Base-by-base conservation (phyloP, 2,113 vertebrate species). In the Lycocorax pyrrhopterus region DNA sequence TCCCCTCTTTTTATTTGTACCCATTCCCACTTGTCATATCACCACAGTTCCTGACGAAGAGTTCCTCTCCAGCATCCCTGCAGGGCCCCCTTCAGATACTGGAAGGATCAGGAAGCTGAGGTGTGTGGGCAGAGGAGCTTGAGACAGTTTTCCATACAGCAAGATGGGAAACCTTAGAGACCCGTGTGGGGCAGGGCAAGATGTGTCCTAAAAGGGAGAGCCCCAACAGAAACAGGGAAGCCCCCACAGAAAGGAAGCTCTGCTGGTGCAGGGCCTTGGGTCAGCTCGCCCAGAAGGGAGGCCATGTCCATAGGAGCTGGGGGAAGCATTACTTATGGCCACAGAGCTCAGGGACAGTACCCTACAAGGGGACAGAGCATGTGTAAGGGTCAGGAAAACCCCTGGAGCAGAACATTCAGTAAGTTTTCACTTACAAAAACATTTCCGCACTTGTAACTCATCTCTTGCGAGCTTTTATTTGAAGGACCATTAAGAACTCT, bases 111-210 rank as follows among this genome's bases (percentile, higher is more conserved):
- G 37, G 53, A 76, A 75, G 11, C 9, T 12, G 35, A 32, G 20
- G 9, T 3, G 39, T 23, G 13, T 10, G 20, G 20, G 12, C 18
- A 55, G 23, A 84, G 13, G n/a, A 39, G 12, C 62, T n/a, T 21
- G 9, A 41, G 21, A 25, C 7, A 43, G 15, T 27, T 58, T 66
- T 77, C 27, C 15, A 10, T 5, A 15, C 2, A 30, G 27, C 13
- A 18, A 66, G 18, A 58, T 4, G 7, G 17, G 20, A 75, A 43
- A 55, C 52, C 16, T 33, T 13, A 55, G 25, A 52, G 22, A 58
- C 4, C 18, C 1, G 0, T 16, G 25, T 41, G 9, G 7, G 39
- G 9, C 8, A 14, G 30, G 4, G 17, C 13, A 4, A 3, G 7
- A 33, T 4, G 7, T 27, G 20, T 30, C 39, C 74, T 37, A 49